Percentiles rank a stretch among this genome's conserved stretches.
These are phyloP conservation scores for Silurus meridionalis DNA, from an alignment of 2,113 vertebrate species.

Conservation along the genomic window DNA sequence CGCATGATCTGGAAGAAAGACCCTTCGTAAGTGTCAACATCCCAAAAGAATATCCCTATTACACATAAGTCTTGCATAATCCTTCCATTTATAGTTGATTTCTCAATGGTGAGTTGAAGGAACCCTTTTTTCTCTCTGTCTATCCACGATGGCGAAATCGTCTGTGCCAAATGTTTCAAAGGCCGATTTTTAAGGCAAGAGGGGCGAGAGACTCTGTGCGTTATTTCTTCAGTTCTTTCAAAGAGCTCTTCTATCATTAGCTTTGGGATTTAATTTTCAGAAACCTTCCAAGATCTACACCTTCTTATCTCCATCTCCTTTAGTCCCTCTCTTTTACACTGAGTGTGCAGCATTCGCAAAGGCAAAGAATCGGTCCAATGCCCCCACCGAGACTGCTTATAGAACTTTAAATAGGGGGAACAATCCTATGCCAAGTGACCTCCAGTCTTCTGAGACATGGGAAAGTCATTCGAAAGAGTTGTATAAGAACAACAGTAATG, in stretches of 20 bases:
- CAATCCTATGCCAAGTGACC: conserved; percentile 4
- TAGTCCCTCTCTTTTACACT: conserved; percentile 22
- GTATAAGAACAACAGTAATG: neutral
- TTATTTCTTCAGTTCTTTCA: conserved; percentile 41
- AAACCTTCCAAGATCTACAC: conserved; percentile 42
- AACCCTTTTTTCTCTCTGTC: conserved; percentile 14
- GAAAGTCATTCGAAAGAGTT: neutral
- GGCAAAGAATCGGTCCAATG: neutral
- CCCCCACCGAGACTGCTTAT: neutral
- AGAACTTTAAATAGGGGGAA: neutral
- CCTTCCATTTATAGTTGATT: neutral
- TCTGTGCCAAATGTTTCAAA: conserved; percentile 54
- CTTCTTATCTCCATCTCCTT: conserved; percentile 24
- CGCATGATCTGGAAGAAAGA: neutral
- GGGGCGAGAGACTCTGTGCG: conserved; percentile 14
- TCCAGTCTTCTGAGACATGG: neutral
- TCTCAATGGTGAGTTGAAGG: neutral
- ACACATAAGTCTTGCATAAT: neutral
- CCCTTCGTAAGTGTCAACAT: conserved; percentile 2
- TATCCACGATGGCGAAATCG: conserved; percentile 10
- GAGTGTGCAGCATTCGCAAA: conserved; percentile 34
- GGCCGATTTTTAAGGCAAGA: conserved; percentile 23
- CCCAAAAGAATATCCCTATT: neutral
- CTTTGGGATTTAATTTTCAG: conserved; percentile 49
- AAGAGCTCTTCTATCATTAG: conserved; percentile 49